These are phyloP conservation scores for Aptenodytes forsteri DNA, from an alignment of 2,113 vertebrate species.

Conservation along the genomic window DNA sequence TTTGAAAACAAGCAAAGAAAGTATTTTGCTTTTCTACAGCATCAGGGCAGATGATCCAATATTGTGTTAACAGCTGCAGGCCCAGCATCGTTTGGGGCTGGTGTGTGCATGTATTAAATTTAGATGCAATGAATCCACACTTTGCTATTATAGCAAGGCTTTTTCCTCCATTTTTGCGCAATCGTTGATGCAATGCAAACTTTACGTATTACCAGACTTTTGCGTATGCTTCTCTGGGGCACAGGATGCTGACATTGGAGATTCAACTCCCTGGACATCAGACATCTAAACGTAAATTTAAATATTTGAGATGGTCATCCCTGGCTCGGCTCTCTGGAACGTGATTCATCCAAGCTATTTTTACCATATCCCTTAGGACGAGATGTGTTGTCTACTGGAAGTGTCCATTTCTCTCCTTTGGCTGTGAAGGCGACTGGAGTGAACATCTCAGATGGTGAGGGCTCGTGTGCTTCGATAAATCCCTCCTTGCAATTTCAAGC, in stretches of 20 bases:
- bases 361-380: background rate
- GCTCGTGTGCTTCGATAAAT: background rate
- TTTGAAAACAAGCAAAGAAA: background rate
- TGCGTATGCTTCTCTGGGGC: background rate
- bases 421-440: background rate
- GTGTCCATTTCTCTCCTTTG: background rate
- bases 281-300: background rate
- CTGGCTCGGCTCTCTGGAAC: background rate
- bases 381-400: background rate
- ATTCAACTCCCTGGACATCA: background rate
- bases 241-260: background rate
- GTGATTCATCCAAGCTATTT: background rate
- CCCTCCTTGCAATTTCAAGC: background rate
- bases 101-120: background rate
- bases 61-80: background rate
- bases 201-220: background rate
- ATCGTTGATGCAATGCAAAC: background rate
- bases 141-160: background rate
- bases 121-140: no score
- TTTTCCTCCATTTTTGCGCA: background rate
- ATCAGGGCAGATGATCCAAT: background rate
- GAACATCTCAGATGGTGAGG: background rate
- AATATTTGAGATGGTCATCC: background rate
- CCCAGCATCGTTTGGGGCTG: background rate
- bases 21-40: background rate